phyloP scores from a whole-genome alignment of 2,888 invertebrate species.

The Drosophila sordidula region DNA sequence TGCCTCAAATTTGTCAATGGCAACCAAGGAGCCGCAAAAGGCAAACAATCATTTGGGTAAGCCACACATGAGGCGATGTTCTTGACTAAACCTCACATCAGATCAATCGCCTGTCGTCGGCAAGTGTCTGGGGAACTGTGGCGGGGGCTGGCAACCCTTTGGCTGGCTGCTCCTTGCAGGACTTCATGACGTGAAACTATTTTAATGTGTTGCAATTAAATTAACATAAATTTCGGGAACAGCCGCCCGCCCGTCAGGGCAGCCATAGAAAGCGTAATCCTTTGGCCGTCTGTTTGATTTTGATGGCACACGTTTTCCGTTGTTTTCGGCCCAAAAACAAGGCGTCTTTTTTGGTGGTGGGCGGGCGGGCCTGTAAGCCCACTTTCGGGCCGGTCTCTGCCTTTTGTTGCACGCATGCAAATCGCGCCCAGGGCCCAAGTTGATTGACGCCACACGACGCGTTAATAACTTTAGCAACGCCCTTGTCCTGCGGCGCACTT shows the following conservation, averaged over 20 bases:
- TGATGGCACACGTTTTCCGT: conserved; percentile 57
- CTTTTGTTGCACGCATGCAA: conserved; percentile 58
- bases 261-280: conserved; percentile 55
- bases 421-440: conserved; percentile 57
- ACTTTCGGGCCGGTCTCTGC: conserved; percentile 16
- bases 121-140: conserved; percentile 19
- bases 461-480: conserved; percentile 80
- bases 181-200: conserved; percentile 73
- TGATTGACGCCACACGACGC: conserved; percentile 81
- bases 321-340: conserved; percentile 65
- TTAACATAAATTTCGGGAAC: conserved; percentile 73
- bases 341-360: neutral
- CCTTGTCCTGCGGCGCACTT: conserved; percentile 67
- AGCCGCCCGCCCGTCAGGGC: conserved; percentile 38
- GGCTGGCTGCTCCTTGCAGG: conserved; percentile 38
- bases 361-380: neutral
- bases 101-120: conserved; percentile 59
- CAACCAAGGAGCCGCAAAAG: conserved; percentile 64
- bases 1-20: conserved; percentile 66
- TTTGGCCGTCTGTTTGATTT: conserved; percentile 55
- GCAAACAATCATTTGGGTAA: conserved; percentile 54
- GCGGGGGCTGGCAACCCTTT: conserved; percentile 46
- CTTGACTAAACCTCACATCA: conserved; percentile 8
- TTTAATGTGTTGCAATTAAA: conserved; percentile 81
- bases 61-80: conserved; percentile 16